Evolutionary conservation across 2,888 invertebrate species (phyloP).

Genomic region (Esperia sulphurella): DNA sequence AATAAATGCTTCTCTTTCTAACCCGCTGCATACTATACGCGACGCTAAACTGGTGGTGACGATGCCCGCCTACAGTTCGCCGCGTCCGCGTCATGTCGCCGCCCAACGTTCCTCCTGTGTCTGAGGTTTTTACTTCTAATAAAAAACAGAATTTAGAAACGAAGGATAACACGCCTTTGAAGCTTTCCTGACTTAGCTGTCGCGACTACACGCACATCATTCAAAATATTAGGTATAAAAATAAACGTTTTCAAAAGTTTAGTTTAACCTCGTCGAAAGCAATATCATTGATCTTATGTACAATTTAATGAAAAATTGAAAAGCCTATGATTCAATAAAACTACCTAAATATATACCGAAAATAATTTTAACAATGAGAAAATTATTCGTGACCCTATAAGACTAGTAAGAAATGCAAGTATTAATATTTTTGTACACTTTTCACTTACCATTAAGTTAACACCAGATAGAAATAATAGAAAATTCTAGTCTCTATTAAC

Average conservation of each 20-base stretch:
- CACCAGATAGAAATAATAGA: conserved; percentile 72
- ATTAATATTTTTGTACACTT: conserved; percentile 72
- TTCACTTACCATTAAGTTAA: conserved; percentile 74
- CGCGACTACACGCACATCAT: conserved; percentile 43
- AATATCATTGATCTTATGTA: conserved; percentile 51
- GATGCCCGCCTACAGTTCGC: too few species aligned
- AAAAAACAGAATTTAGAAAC: conserved; percentile 18
- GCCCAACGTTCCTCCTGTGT: too few species aligned
- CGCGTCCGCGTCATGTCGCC: too few species aligned
- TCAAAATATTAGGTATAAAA: conserved; percentile 73
- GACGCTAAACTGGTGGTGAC: too few species aligned
- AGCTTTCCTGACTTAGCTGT: conserved; percentile 38
- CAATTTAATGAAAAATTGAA: conserved; percentile 29
- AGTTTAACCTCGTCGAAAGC: conserved; percentile 40
- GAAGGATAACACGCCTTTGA: conserved; percentile 28
- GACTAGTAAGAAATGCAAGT: conserved; percentile 77
- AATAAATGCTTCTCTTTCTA: too few species aligned
- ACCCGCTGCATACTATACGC: too few species aligned
- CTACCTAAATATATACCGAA: conserved; percentile 33
- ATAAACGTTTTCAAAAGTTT: conserved; percentile 64
- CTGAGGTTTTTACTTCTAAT: conserved; percentile 5
- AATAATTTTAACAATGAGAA: conserved; percentile 40
- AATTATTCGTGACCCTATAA: conserved; percentile 64
- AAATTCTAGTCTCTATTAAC: conserved; percentile 55
- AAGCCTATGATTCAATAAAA: conserved; percentile 24